Evolutionary conservation across 1,140 invertebrate genomes (phyloP).

Genomic region (Hyles vespertilio): DNA sequence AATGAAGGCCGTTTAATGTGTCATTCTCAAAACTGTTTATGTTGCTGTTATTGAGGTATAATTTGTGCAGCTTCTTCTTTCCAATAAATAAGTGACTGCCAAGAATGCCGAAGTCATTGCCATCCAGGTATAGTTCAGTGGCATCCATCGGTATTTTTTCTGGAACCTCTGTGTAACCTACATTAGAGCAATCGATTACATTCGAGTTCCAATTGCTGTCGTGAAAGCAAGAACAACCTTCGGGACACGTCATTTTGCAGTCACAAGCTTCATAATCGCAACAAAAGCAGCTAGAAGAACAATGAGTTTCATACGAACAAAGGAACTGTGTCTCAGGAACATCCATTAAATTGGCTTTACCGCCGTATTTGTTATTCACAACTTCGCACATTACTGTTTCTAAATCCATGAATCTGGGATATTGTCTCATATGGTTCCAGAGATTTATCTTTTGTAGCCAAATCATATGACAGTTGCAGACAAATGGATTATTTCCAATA

Average conservation of each 20-base stretch:
- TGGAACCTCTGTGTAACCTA: conserved; percentile 84
- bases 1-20: conserved; percentile 88
- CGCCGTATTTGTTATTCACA: conserved; percentile 88
- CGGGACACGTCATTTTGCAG: conserved; percentile 93
- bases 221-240: conserved; percentile 91
- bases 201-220: conserved; percentile 93
- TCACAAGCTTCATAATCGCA: conserved; percentile 94
- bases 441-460: conserved; percentile 88
- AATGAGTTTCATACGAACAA: conserved; percentile 91
- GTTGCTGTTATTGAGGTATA: conserved; percentile 89
- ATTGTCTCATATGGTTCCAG: conserved; percentile 81
- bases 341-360: conserved; percentile 84
- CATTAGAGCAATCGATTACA: conserved; percentile 89
- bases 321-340: conserved; percentile 89
- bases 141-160: conserved; percentile 92
- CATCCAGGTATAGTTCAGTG: conserved; percentile 91
- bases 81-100: conserved; percentile 91
- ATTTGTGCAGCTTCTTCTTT: conserved; percentile 87
- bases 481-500: conserved; percentile 88
- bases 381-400: conserved; percentile 88
- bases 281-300: conserved; percentile 91
- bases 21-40: conserved; percentile 86
- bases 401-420: conserved; percentile 89
- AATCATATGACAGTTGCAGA: conserved; percentile 90
- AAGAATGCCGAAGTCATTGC: conserved; percentile 86